These are phyloP conservation scores for Parus major DNA, from an alignment of 2,113 vertebrate genomes.

Conservation along the genomic window DNA sequence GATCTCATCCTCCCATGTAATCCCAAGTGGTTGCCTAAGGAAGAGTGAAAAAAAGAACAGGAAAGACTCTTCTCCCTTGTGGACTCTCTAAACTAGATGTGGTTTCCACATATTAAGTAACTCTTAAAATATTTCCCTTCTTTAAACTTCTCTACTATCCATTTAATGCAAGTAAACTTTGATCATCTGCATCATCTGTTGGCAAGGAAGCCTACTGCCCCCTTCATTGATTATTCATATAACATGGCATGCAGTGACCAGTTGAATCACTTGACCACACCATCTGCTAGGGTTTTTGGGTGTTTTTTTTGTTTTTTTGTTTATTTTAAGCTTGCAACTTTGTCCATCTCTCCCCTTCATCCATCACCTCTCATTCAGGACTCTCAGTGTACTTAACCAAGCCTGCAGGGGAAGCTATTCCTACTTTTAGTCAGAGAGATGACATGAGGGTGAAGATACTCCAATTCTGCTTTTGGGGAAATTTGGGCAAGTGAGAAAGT, in stretches of 20 bases:
- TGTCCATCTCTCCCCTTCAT: neutral
- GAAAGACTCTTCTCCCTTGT: neutral
- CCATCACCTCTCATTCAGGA: neutral
- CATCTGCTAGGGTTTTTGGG: neutral
- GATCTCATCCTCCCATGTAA: neutral
- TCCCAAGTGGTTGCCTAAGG: neutral
- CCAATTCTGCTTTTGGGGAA: neutral
- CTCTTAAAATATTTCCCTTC: neutral
- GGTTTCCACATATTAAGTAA: neutral
- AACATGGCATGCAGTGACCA: neutral
- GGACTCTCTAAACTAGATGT: neutral
- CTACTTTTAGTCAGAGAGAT: neutral
- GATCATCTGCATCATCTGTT: neutral
- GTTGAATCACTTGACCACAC: neutral
- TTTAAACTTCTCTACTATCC: neutral
- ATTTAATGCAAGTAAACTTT: neutral
- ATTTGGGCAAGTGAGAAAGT: neutral
- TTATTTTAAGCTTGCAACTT: neutral
- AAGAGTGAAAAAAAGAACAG: neutral
- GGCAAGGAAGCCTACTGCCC: neutral
- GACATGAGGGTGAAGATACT: neutral
- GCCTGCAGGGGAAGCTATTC: neutral
- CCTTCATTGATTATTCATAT: neutral
- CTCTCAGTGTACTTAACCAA: neutral
- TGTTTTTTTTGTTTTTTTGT: fast-evolving